Base-by-base conservation (phyloP, 2,888 invertebrate species). In the Tenthredo livida region DNA sequence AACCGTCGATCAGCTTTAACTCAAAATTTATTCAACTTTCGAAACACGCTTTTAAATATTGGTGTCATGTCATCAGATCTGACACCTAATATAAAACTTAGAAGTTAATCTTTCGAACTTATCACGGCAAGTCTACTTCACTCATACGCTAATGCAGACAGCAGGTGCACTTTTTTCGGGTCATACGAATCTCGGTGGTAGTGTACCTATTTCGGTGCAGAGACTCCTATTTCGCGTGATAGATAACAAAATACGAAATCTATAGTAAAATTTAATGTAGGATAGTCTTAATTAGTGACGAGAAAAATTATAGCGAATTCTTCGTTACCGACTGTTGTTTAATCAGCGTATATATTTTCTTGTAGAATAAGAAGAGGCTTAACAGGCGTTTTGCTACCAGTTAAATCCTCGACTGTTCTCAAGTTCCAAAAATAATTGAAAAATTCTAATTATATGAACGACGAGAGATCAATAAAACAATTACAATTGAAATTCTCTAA, bases 21-120 rank as follows among this genome's bases (percentile, higher is more conserved):
- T 54, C 54, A 54, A 54, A 54, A 54, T 54, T 54, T 54, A 54
- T 54, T 54, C 54, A n/a, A 54, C 54, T 54, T 54, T 54, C 54
- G 54, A 54, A 54, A 54, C 54, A n/a, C 54, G 17, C n/a, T 17
- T 50, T n/a, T 54, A n/a, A 54, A 54, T 54, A 54, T 54, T n/a
- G 6, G n/a, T 54, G 54, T 54, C 54, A 61, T 61, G 61, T 25
- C 61, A 25, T 25, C 61, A 25, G 61, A 61, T 12, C 25, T 61
- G 25, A 61, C 61, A 61, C 61, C 61, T 61, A 12, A 25, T 21
- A 21, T 25, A 21, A 25, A 61, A 61, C 21, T 25, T 61, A 10
- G 61, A 25, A 61, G 61, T 25, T 61, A 21, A 61, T 61, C 12
- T 21, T 25, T 25, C 25, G 25, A 61, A 21, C 25, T 25, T 25